Conservation (phyloP, 2,888 invertebrate genomes). For the Cheiracanthium punctorium region DNA sequence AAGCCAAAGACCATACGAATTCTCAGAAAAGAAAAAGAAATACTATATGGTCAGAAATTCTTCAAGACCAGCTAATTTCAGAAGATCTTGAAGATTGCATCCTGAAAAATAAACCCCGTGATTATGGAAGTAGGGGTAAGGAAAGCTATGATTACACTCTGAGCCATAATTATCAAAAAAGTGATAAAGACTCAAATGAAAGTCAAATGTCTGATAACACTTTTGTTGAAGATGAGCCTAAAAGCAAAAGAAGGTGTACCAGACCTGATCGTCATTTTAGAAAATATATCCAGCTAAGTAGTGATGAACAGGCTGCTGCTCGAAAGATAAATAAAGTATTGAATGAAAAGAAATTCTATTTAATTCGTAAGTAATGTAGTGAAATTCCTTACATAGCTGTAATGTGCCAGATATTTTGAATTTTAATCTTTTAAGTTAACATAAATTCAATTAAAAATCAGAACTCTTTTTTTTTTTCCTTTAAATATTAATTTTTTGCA, state of each 20-base stretch:
- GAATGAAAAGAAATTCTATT: conserved; percentile 37
- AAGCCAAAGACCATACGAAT: background rate
- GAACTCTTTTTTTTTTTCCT: too few species aligned
- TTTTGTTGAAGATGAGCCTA: background rate
- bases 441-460: too few species aligned
- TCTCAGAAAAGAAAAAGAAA: conserved; percentile 47
- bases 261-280: too few species aligned
- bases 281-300: conserved; percentile 23
- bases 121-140: conserved; percentile 30
- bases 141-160: conserved; percentile 59
- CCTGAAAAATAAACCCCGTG: conserved; percentile 38
- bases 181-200: background rate
- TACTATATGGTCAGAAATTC: conserved; percentile 45
- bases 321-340: conserved; percentile 34
- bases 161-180: background rate
- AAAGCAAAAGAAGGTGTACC: background rate
- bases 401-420: too few species aligned
- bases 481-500: too few species aligned
- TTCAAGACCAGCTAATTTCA: conserved; percentile 47
- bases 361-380: conserved; percentile 60
- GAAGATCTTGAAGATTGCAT: conserved; percentile 29
- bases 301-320: conserved; percentile 19
- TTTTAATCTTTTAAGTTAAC: too few species aligned
- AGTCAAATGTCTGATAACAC: conserved; percentile 16
- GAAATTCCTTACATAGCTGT: too few species aligned